Evolutionary conservation across 2,888 invertebrate genomes (phyloP).

Genomic region (Platycnemis pennipes): DNA sequence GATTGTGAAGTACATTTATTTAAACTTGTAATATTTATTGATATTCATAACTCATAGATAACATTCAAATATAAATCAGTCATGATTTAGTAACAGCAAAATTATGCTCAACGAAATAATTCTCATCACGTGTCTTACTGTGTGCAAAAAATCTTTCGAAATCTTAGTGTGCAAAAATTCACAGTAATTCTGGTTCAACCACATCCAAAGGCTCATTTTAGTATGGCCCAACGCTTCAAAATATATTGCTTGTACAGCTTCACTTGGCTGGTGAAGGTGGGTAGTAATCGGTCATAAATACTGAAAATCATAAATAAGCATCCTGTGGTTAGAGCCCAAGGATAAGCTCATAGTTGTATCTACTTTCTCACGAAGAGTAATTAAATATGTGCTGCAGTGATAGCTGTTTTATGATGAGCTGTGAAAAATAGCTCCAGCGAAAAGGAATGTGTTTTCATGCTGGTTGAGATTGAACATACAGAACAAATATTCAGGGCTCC

Average conservation of each 20-base stretch:
- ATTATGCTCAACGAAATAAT: not conserved
- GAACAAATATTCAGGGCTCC: not conserved
- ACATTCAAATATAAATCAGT: not conserved
- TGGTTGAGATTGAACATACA: not conserved
- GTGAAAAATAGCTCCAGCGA: not conserved
- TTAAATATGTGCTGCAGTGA: not conserved
- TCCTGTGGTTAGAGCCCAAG: not conserved
- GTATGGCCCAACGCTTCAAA: not conserved
- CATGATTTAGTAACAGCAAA: not conserved
- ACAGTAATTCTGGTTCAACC: not conserved
- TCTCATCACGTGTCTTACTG: not conserved
- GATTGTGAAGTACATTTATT: not conserved
- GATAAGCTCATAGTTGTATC: not conserved
- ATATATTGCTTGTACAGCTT: not conserved
- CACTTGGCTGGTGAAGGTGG: not conserved
- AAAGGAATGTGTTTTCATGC: not conserved
- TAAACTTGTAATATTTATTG: not conserved
- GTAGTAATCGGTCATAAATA: not conserved
- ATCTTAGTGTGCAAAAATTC: not conserved
- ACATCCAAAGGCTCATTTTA: not conserved
- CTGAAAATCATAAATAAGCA: not conserved
- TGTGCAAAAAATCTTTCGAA: not conserved
- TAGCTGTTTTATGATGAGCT: not conserved
- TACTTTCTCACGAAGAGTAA: not conserved
- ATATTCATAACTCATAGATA: not conserved